phyloP scores from a whole-genome alignment of 2,113 vertebrate species.

The Sterrhoptilus dennistouni region DNA sequence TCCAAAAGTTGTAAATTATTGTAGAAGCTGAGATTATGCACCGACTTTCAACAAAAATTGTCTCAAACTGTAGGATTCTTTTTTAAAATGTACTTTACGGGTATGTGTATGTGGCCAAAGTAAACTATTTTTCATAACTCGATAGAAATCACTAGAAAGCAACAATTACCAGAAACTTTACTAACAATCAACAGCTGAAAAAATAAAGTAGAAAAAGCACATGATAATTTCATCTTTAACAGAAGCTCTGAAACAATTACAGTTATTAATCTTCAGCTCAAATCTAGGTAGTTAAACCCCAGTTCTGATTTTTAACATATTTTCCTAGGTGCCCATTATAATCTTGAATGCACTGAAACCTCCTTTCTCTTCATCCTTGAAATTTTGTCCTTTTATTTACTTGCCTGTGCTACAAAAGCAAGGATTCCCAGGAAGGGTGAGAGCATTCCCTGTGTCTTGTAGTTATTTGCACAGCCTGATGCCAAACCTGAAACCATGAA shows the following conservation, averaged over 20 bases:
- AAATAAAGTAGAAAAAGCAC: neutral
- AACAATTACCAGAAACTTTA: neutral
- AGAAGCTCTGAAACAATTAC: neutral
- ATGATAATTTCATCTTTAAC: neutral
- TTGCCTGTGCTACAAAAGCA: accelerated
- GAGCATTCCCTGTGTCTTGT: accelerated
- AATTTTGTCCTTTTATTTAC: neutral
- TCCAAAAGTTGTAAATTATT: neutral
- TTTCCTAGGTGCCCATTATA: neutral
- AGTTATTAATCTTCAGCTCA: neutral
- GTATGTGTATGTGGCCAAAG: neutral
- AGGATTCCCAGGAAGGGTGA: too few species aligned
- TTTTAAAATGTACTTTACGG: neutral
- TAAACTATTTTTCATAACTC: neutral
- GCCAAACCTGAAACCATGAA: neutral
- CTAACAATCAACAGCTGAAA: neutral
- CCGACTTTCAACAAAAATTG: neutral
- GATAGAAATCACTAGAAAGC: neutral
- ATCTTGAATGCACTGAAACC: neutral
- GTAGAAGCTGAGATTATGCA: neutral
- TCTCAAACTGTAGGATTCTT: neutral
- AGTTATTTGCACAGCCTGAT: too few species aligned
- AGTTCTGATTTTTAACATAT: neutral
- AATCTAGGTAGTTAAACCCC: neutral
- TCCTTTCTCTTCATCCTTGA: neutral